Percentiles rank a stretch among this genome's conserved stretches.
phyloP scores from a whole-genome alignment of 2,888 invertebrate genomes.

The Anthoptus insignis region DNA sequence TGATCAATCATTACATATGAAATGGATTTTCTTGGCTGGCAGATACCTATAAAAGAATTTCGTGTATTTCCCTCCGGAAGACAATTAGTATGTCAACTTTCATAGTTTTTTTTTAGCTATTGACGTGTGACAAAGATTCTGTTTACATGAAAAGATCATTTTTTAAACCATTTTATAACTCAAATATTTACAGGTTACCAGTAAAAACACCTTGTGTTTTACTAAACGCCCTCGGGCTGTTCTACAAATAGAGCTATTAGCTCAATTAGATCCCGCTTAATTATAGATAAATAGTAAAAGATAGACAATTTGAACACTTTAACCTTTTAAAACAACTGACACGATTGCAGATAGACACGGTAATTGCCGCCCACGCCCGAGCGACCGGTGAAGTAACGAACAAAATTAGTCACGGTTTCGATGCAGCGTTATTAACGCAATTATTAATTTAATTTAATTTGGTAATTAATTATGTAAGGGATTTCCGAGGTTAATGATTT shows the following conservation, averaged over 20 bases:
- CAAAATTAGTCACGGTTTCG: neutral
- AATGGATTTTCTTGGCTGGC: too few species aligned
- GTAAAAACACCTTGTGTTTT: neutral
- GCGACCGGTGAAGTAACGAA: conserved; percentile 35
- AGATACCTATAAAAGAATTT: too few species aligned
- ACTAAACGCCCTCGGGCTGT: neutral
- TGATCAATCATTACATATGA: too few species aligned
- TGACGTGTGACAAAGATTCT: too few species aligned
- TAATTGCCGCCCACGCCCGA: conserved; percentile 49
- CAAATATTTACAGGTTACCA: neutral
- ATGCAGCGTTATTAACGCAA: neutral
- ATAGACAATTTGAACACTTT: conserved; percentile 35
- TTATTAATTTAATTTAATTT: neutral
- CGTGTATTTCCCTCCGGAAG: too few species aligned
- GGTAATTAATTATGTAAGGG: too few species aligned
- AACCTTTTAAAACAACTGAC: conserved; percentile 49
- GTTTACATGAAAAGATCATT: too few species aligned
- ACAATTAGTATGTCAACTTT: too few species aligned
- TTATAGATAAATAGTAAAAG: conserved; percentile 37
- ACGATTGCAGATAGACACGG: conserved; percentile 57
- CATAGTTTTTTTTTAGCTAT: too few species aligned
- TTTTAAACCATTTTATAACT: neutral
- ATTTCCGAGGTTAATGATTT: too few species aligned
- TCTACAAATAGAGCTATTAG: conserved; percentile 36
- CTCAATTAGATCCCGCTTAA: conserved; percentile 32